phyloP scores from a whole-genome alignment of 2,113 vertebrate species.

The Hyperopisus bebe region DNA sequence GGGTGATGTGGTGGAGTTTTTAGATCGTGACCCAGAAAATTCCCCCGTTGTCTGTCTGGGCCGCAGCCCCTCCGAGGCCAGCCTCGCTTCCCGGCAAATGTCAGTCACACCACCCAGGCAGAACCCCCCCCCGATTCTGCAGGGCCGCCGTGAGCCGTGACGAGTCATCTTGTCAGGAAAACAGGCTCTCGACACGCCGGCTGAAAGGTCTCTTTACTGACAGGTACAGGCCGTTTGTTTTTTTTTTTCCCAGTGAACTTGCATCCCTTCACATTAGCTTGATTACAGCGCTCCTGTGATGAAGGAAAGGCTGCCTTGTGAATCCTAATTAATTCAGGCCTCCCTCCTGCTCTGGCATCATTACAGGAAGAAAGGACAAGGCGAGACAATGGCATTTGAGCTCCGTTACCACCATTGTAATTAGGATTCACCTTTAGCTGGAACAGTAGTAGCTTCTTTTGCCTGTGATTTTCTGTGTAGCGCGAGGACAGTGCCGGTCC shows the following conservation, averaged over 20 bases:
- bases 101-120: not conserved
- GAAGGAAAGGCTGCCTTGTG: not conserved
- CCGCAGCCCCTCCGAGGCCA: not conserved
- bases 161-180: not conserved
- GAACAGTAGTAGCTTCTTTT: not conserved
- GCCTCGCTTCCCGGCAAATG: not conserved
- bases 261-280: conserved; percentile 7
- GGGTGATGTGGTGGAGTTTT: not conserved
- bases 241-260: not conserved
- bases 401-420: not conserved
- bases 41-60: not conserved
- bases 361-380: conserved; percentile 7
- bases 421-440: conserved; percentile 5
- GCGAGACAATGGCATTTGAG: not conserved
- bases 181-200: not conserved
- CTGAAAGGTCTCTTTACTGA: not conserved
- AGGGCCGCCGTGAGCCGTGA: not conserved
- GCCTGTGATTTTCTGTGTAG: not conserved
- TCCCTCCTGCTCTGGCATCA: not conserved
- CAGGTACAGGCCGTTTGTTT: not conserved
- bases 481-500: not conserved
- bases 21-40: not conserved
- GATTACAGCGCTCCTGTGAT: not conserved
- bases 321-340: not conserved
- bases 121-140: too few species aligned